A percentile compares a stretch with the other conserved stretches of the same genome.
Evolutionary conservation across 2,797 vertebrate species (phyloP).

Genomic region (Enteromius mattozi): DNA sequence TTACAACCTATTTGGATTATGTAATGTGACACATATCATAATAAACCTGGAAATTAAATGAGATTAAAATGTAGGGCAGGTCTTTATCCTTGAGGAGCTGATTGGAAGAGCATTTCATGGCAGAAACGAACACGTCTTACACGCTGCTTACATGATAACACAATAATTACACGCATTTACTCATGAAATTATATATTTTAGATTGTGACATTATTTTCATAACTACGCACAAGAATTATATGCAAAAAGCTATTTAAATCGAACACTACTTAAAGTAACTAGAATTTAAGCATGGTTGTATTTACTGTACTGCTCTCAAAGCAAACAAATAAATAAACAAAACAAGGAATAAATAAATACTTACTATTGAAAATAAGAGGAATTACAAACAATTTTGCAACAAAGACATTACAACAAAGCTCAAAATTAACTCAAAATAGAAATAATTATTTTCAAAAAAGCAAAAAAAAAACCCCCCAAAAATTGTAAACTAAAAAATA

Average conservation of each 20-base stretch:
- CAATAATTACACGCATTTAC: background rate
- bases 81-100: background rate
- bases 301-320: background rate
- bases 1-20: background rate
- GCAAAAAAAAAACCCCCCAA: background rate
- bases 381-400: background rate
- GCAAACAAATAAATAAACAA: background rate
- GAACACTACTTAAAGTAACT: background rate
- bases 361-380: background rate
- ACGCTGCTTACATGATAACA: background rate
- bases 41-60: background rate
- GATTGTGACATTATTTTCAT: background rate
- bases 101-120: background rate
- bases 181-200: background rate
- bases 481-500: too few species aligned
- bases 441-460: background rate
- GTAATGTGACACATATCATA: background rate
- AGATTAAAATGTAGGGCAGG: background rate
- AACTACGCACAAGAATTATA: background rate
- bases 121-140: background rate
- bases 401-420: background rate
- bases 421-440: background rate
- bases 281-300: background rate
- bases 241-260: background rate
- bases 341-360: background rate